Percentiles rank a stretch among this genome's conserved stretches.
Conservation (phyloP, 1,140 invertebrate species). For the Musca vetustissima region DNA sequence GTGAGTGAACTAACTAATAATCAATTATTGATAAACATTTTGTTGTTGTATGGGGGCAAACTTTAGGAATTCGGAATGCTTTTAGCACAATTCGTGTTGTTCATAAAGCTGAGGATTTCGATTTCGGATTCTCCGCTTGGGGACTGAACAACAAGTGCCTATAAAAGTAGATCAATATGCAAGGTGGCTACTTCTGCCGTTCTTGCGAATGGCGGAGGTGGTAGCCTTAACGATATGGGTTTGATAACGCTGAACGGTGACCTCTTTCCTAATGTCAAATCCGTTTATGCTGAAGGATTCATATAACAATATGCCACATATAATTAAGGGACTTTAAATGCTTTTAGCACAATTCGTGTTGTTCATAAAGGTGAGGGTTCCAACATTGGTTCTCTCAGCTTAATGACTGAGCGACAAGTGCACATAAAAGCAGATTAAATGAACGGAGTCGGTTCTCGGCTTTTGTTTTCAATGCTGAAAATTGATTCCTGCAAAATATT, state of each 20-base stretch:
- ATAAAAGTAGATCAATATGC: conserved; percentile 53
- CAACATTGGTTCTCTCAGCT: conserved; percentile 30
- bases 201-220: neutral
- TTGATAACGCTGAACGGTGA: conserved; percentile 60
- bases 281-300: conserved; percentile 56
- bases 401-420: conserved; percentile 50
- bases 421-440: conserved; percentile 53
- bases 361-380: conserved; percentile 39
- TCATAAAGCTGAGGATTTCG: conserved; percentile 37
- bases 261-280: conserved; percentile 66
- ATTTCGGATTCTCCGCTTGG: conserved; percentile 33
- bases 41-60: too few species aligned
- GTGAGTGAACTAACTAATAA: conserved; percentile 50
- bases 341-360: conserved; percentile 55
- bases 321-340: neutral
- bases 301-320: conserved; percentile 12
- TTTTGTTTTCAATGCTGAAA: neutral
- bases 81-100: conserved; percentile 54
- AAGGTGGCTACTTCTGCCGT: neutral
- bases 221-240: neutral
- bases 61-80: conserved; percentile 28
- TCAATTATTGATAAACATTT: neutral
- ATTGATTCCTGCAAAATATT: neutral
- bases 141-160: conserved; percentile 50
- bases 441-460: neutral